Evolutionary conservation across 1,140 invertebrate species (phyloP), one percentile per base, ranked within the genome.

Genomic region (Oscheius sp.): DNA sequence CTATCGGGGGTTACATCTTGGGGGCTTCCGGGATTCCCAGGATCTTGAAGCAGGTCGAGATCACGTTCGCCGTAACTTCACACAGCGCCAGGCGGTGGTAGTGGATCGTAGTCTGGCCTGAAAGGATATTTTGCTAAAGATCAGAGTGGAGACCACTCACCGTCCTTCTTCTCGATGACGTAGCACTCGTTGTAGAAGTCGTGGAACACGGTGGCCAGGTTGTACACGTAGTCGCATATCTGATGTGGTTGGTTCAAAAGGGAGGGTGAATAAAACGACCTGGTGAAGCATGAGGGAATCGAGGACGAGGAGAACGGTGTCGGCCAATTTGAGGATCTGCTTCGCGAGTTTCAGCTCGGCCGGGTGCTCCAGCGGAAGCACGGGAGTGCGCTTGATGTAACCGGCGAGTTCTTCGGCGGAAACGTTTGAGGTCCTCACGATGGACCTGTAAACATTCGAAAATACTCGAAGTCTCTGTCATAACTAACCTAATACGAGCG

Each of bases 111-210:
- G 91, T 84, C 77, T 94, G 82, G n/a, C 42, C 31, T 72, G 45
- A 68, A 74, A 36, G 31, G 7, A 66, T 46, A 46, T 64, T 20
- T 49, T 42, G 34, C 7, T n/a, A 66, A 7, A 10, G 28, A 31
- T 18, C 26, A 46, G 23, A 23, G 34, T 66, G 23, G 13, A 26
- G 26, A 59, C 28, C 15, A 61, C 62, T 52, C 78, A 79, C 81
- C 84, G 61, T 78, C 84, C 85, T 94, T 90, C 83, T 96, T 97
- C 84, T 97, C 92, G 59, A 99, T 90, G 81, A 96, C 98, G 84
- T 99, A 99, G 85, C 97, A 99, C 78, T 88, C 90, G 81, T 97
- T 94, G 86, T 99, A 99, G 85, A 99, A 99, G 84, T 99, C 97
- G 0, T 91, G 91, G 80, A 98, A 99, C 1, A 89, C 88, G 3